Evolutionary conservation across 2,888 invertebrate genomes (phyloP), one percentile per base, ranked within the genome.

Genomic region (Sarcophaga rosellei): DNA sequence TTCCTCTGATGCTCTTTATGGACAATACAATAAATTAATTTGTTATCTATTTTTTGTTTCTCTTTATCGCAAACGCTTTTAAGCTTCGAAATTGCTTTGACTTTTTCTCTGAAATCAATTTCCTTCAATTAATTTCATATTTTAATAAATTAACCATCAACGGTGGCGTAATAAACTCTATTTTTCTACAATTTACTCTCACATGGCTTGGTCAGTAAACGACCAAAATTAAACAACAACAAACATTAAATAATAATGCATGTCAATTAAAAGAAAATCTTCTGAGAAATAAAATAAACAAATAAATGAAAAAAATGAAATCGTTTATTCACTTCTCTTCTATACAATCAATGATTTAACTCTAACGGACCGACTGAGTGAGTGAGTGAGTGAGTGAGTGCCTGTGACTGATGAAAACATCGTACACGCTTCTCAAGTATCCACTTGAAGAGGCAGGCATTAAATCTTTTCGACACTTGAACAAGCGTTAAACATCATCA

Each of bases 391-490:
- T 35, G 35, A 35, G 0, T 35, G 35, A 35, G 35, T 35, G 35
- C 35, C 0, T 8, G 35, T 35, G 35, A 10, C 35, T 35, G 35
- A 35, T 35, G 35, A 53, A 17, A 63, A 21, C 45, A n/a, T 57
- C 25, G 57, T 11, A 66, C 75, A 75, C 70, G 61, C 70, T 76
- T 72, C 70, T 75, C 70, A 84, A 84, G 84, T 84, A 74, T 75
- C 75, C 75, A 78, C 79, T 84, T 80, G 21, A 84, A 53, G 15
- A 53, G 53, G 17, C 53, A 53, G 53, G 17, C 53, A 53, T 15
- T 15, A 70, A 61, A 35, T 76, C 15, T 80, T 80, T 80, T 79
- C 75, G 61, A 79, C 84, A 75, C 84, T 84, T 84, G 70, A 84
- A 53, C 12, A 12, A 53, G 45, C 66, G 63, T 68, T 73, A 70